Base-by-base conservation (phyloP, 1,140 invertebrate species). In the Homalodisca vitripennis region DNA sequence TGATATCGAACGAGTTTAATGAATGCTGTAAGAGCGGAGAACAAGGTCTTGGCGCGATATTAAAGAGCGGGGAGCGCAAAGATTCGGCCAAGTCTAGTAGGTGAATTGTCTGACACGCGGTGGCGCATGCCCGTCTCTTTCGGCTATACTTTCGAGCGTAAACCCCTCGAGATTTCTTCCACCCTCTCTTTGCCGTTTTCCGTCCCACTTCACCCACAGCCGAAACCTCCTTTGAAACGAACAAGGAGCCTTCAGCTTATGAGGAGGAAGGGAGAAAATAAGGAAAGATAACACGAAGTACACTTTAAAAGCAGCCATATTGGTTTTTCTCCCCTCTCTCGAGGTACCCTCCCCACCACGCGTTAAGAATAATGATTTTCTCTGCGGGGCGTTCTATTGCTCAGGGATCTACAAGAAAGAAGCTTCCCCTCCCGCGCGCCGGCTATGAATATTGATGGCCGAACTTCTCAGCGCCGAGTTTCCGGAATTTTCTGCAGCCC, bases 331-430 rank as follows among this genome's bases (percentile, higher is more conserved):
- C 55, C 68, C 67, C 68, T 55, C 53, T 41, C 68, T 24, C 17
- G n/a, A 46, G 57, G 57, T 24, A 34, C 68, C 57, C 67, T 55
- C 68, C 68, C 53, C 53, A 29, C 51, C 41, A 48, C 31, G 67
- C 53, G 68, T 69, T 69, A 69, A 69, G 68, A 69, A 69, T 69
- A 69, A 69, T 69, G 68, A 69, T 69, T 69, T 69, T 69, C 68
- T 69, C 57, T 32, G 55, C 31, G 67, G 67, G 24, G 67, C 67
- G 48, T 47, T 41, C 68, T 55, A 62, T 46, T 46, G 32, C 67
- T 68, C 34, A 29, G 29, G 34, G 51, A 29, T 41, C 60, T 46
- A 22, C 57, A 69, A 64, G 60, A 69, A 69, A 69, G 68, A 69
- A 69, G 31, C 41, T 60, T 41, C 68, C 60, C 29, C 46, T 26